Conservation (phyloP, 2,797 vertebrate genomes). For the Pelochelys cantorii region DNA sequence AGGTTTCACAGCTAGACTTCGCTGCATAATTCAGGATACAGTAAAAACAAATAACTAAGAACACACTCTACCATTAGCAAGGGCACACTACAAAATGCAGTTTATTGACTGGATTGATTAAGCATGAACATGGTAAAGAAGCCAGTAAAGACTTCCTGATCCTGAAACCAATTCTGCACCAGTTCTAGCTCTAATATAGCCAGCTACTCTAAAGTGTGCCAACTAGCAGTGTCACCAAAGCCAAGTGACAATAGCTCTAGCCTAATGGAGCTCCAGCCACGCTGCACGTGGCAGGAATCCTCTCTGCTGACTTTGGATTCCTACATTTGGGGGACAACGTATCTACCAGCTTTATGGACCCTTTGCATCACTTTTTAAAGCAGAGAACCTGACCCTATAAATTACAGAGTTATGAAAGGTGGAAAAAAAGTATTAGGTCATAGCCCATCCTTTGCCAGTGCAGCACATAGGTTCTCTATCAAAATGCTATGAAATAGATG, state of each 20-base stretch:
- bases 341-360: not conserved
- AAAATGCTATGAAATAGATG: not conserved
- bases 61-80: not conserved
- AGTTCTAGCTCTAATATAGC: not conserved
- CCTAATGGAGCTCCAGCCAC: not conserved
- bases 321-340: fast-evolving
- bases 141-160: not conserved
- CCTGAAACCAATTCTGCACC: not conserved
- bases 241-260: not conserved
- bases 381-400: not conserved
- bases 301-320: not conserved
- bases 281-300: not conserved
- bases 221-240: not conserved
- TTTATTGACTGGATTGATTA: not conserved
- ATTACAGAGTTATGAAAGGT: not conserved
- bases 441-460: not conserved
- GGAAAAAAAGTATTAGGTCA: not conserved
- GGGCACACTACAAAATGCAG: not conserved
- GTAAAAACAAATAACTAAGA: not conserved
- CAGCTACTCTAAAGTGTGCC: not conserved
- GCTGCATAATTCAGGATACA: not conserved
- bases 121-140: not conserved
- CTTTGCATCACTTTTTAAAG: not conserved
- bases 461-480: not conserved
- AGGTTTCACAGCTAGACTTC: not conserved